Conservation (phyloP, 2,797 vertebrate genomes). For the Parauchenoglanis punctatus region DNA sequence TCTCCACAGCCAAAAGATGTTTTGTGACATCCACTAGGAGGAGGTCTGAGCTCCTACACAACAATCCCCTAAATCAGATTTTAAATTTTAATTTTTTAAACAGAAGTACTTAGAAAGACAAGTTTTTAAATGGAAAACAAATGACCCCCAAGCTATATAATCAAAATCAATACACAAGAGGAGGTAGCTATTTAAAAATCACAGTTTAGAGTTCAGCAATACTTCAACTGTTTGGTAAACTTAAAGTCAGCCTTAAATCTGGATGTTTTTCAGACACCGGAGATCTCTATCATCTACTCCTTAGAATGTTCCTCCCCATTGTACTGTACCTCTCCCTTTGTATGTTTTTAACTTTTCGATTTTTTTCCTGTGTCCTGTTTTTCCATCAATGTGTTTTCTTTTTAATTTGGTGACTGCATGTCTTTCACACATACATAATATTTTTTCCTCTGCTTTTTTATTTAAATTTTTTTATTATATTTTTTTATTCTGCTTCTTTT, state of each 20-base stretch:
- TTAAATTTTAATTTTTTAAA: neutral
- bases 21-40: neutral
- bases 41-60: neutral
- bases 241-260: neutral
- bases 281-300: neutral
- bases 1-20: neutral
- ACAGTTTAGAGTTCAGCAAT: neutral
- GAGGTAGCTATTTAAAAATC: neutral
- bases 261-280: neutral
- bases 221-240: neutral
- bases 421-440: neutral
- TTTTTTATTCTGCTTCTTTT: neutral
- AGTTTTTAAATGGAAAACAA: neutral
- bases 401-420: neutral
- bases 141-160: neutral
- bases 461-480: too few relatives aligned
- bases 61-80: neutral
- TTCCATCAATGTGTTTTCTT: neutral
- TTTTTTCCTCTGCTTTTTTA: neutral
- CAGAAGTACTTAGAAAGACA: neutral
- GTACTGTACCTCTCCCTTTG: neutral
- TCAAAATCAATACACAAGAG: neutral
- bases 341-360: neutral
- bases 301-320: neutral
- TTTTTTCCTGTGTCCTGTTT: neutral